Percentiles rank a stretch among this genome's conserved stretches.
Conservation (phyloP, 1,140 invertebrate species). For the Pseudomyrmex cubaensis region DNA sequence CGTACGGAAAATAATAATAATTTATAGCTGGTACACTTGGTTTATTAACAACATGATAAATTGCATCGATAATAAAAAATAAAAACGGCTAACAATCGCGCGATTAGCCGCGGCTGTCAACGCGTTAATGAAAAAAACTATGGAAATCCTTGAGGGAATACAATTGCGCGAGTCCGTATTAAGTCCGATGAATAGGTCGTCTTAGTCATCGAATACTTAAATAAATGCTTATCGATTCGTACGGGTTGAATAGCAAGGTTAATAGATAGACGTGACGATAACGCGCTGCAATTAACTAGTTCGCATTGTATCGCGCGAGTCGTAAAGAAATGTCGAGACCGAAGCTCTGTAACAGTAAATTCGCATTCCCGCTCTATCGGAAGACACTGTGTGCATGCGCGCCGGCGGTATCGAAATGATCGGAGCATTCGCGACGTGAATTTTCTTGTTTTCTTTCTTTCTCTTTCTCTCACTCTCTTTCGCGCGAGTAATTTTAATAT, state of each 20-base stretch:
- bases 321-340: slow-evolving; percentile 45
- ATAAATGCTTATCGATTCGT: slow-evolving; percentile 49
- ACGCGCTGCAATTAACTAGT: slow-evolving; percentile 51
- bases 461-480: too few species aligned
- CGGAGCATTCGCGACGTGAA: neutral
- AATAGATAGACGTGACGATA: slow-evolving; percentile 61
- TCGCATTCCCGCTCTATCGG: slow-evolving; percentile 23
- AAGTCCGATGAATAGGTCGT: slow-evolving; percentile 22
- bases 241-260: slow-evolving; percentile 60
- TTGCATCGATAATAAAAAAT: slow-evolving; percentile 1
- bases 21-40: too few species aligned
- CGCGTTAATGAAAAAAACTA: slow-evolving; percentile 30
- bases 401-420: too few species aligned
- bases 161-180: slow-evolving; percentile 20
- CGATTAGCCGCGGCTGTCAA: neutral
- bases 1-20: too few species aligned
- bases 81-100: neutral
- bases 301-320: slow-evolving; percentile 52
- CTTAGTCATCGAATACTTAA: slow-evolving; percentile 51
- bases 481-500: slow-evolving; percentile 7
- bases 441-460: neutral
- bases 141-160: slow-evolving; percentile 21
- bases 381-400: neutral
- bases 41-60: neutral
- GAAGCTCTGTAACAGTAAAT: slow-evolving; percentile 45